Evolutionary conservation across 2,113 vertebrate genomes (phyloP).

Genomic region (Monarcha castaneiventris): DNA sequence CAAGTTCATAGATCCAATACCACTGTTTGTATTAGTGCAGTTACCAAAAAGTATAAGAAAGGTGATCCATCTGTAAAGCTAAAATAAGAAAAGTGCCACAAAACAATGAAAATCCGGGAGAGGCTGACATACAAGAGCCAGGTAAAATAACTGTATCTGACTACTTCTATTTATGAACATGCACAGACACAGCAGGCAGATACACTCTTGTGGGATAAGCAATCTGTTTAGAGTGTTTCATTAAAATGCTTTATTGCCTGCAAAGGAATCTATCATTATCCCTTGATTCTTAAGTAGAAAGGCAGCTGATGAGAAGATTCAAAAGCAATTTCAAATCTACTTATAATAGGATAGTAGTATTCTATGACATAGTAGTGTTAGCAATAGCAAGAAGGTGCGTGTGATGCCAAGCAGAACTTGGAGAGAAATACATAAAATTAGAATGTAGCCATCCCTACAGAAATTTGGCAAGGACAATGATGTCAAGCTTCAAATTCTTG

Average conservation of each 20-base stretch:
- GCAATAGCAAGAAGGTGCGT: neutral
- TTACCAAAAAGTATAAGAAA: neutral
- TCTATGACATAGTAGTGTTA: neutral
- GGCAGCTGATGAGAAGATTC: neutral
- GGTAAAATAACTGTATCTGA: neutral
- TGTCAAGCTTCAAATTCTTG: neutral
- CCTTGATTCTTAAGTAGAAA: neutral
- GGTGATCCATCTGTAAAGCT: neutral
- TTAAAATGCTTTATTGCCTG: conserved; percentile 26
- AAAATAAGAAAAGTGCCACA: neutral
- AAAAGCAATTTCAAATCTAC: neutral
- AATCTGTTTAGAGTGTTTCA: conserved; percentile 15
- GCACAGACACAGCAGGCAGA: neutral
- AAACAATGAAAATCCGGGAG: neutral
- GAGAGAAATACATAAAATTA: neutral
- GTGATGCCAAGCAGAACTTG: neutral
- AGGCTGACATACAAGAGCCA: neutral
- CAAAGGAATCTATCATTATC: neutral
- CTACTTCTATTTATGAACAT: neutral
- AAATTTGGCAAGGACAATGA: neutral
- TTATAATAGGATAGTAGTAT: neutral
- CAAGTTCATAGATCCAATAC: neutral
- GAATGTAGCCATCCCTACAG: neutral
- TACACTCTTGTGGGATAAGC: neutral
- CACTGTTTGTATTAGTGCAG: neutral